Base-by-base conservation (phyloP, 2,113 vertebrate species). In the Merops nubicus region DNA sequence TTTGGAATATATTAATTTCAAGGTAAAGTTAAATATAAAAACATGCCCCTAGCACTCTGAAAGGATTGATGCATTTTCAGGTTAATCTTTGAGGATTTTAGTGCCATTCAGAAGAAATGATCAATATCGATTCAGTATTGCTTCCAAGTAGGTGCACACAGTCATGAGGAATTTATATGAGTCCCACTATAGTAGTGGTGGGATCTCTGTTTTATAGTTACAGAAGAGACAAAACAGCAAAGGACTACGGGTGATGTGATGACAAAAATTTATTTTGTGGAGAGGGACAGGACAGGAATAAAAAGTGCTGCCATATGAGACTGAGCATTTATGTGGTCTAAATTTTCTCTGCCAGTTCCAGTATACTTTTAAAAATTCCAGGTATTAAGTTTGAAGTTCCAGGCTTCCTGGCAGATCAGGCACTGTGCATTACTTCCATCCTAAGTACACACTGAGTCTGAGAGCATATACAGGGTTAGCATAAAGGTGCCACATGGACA, bases 31-130 rank as follows among this genome's bases (percentile, higher is more conserved):
- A 77, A 74, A 62, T 47, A 70, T 47, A 93, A 79, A 74, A 62
- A 77, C 22, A 25, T 6, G 12, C 18, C 50, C 42, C n/a, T 63
- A 33, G 51, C 34, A 21, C 38, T 88, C 64, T 50, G 83, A 80
- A 80, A 77, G 59, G 53, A 65, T 1, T 83, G 91, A 60, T 70
- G 63, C 1, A 5, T 48, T 93, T 96, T 74, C 0, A 7, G 64
- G 83, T 92, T 88, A 53, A 93, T 86, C 57, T 91, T 63, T 38
- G 59, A 47, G 68, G 80, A n/a, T 83, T 84, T 93, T 36, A 62
- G 42, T 53, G 42, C 48, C 38, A 25, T 62, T 54, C 64, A 86
- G 42, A 80, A 92, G 79, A 89, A 89, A 68, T n/a, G 1, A 54
- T 63, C 47, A 33, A 1, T 70, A 88, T 81, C 45, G 50, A 6